Percentiles rank a stretch among this genome's conserved stretches.
These are phyloP conservation scores for Elephantulus edwardii DNA, from an alignment of 2,113 vertebrate species.

Conservation along the genomic window DNA sequence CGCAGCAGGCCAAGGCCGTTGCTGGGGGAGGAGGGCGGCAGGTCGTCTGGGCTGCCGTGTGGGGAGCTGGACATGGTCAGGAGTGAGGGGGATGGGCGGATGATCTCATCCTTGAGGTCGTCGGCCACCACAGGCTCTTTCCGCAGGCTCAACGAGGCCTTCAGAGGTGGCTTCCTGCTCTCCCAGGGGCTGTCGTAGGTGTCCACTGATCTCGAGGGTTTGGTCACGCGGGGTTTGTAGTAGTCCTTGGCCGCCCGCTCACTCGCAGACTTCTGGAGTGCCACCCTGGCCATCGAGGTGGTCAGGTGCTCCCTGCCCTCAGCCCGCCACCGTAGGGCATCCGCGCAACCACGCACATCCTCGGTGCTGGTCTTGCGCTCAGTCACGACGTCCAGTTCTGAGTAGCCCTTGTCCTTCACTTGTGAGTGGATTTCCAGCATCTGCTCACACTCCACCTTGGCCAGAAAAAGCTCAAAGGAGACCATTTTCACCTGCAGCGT, in stretches of 20 bases:
- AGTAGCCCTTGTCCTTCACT: constrained; percentile 91
- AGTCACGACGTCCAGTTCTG: constrained; percentile 91
- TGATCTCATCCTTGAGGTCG: constrained; percentile 93
- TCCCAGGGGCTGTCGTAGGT: constrained; percentile 95
- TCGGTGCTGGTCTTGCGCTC: constrained; percentile 90
- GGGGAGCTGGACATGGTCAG: constrained; percentile 89
- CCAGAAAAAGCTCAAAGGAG: constrained; percentile 95
- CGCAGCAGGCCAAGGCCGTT: constrained; percentile 85
- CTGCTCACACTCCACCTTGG: constrained; percentile 95
- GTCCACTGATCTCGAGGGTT: constrained; percentile 95
- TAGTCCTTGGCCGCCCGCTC: constrained; percentile 91
- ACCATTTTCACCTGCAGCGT: constrained; percentile 86
- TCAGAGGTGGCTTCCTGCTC: constrained; percentile 91
- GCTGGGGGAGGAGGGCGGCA: constrained; percentile 88
- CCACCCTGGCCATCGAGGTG: constrained; percentile 90
- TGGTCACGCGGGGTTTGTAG: constrained; percentile 91
- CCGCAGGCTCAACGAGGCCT: constrained; percentile 92
- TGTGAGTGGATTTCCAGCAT: constrained; percentile 93
- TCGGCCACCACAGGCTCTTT: constrained; percentile 92
- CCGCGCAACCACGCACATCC: constrained; percentile 90
- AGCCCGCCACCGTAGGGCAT: constrained; percentile 90
- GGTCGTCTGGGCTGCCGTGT: constrained; percentile 89
- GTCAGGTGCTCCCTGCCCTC: constrained; percentile 89
- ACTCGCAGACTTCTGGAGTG: constrained; percentile 88
- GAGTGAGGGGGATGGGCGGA: constrained; percentile 91